Evolutionary conservation across 2,797 vertebrate genomes (phyloP), one percentile per base, ranked within the genome.

Genomic region (Gymnoscopelus braueri): DNA sequence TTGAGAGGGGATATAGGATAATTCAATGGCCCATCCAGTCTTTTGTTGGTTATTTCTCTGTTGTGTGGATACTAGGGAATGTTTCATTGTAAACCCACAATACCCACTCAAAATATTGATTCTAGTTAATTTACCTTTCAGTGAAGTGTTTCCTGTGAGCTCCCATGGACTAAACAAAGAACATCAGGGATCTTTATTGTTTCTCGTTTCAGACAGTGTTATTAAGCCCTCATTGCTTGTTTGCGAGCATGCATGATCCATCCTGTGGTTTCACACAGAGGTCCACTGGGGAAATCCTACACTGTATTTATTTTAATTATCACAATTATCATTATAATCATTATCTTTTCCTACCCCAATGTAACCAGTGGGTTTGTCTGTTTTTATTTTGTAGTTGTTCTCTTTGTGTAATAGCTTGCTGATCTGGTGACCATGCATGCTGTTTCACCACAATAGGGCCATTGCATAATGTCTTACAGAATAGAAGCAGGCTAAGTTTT

Each of bases 11-110:
- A 52, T 67, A 60, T 61, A 67, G 52, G 54, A 63, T 70, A 60
- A 62, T 14, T 65, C 61, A 49, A 11, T 6, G 44, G 71, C 69
- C 53, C 51, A 51, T 47, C 5, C 32, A 59, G 44, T 69, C 71
- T 73, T 67, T 65, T 74, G 72, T 65, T 53, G 49, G 24, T 58
- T 26, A 19, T 65, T 66, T 72, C 64, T 67, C 63, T 69, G 65
- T 66, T 74, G 59, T 74, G 71, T 70, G 70, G 24, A 39, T 47
- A 61, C 6, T 9, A 19, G 14, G 29, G 13, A 9, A 19, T 24
- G n/a, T 57, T 35, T 12, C 26, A 57, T 11, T 57, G 2, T 8
- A 57, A 39, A 39, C 57, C 57, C 14, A 35, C 39, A 15, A 59
- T 59, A 68, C 65, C n/a, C 56, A 56, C 23, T 39, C 6, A 23